These are phyloP conservation scores for Manis pentadactyla DNA, from an alignment of 2,797 vertebrate genomes.

Conservation along the genomic window DNA sequence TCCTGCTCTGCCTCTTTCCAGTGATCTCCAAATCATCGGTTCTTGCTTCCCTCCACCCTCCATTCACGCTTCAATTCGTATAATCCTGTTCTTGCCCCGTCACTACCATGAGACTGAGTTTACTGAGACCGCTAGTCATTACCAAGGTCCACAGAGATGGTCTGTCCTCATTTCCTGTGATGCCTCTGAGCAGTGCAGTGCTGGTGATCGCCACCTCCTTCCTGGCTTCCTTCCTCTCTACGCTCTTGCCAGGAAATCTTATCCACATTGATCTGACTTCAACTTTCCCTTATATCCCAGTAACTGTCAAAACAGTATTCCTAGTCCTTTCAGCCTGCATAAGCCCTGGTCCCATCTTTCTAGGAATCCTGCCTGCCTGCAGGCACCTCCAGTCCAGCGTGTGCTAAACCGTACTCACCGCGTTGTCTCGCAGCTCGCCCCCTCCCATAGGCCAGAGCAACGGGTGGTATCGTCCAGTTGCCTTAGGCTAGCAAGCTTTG, in stretches of 20 bases:
- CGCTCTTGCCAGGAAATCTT: not conserved
- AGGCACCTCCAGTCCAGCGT: not conserved
- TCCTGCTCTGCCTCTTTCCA: not conserved
- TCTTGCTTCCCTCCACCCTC: not conserved
- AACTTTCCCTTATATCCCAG: not conserved
- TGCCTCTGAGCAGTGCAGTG: not conserved
- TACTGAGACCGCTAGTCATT: not conserved
- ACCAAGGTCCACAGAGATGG: conserved; percentile 18
- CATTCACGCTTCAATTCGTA: not conserved
- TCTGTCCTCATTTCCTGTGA: not conserved
- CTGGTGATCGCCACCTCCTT: not conserved
- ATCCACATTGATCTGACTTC: not conserved
- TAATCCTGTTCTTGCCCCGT: not conserved
- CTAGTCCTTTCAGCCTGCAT: not conserved
- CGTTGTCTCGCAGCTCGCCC: not conserved
- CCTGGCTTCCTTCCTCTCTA: not conserved
- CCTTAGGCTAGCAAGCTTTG: not conserved
- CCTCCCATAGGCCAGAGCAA: not conserved
- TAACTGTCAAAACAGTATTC: not conserved
- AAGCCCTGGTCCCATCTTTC: not conserved
- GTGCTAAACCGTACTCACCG: not conserved
- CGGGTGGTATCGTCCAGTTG: too few relatives aligned
- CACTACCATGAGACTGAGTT: not conserved
- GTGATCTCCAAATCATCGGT: not conserved
- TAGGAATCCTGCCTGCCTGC: not conserved